These are phyloP conservation scores for Chrysoperla carnea DNA, from an alignment of 1,140 invertebrate genomes.

Conservation along the genomic window DNA sequence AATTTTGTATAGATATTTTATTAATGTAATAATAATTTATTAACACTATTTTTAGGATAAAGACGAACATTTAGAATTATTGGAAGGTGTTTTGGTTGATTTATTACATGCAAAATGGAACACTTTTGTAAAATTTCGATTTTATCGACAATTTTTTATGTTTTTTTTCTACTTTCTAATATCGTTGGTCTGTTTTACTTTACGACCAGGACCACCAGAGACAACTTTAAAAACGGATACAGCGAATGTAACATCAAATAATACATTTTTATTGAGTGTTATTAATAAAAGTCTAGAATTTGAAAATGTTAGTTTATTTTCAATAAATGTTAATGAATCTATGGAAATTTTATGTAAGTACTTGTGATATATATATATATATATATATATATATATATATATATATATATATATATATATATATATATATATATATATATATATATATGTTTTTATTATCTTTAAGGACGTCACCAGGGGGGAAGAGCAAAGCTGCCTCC, in stretches of 20 bases:
- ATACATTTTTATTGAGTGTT: not conserved
- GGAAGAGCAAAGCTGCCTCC: no score
- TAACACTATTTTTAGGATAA: slow-evolving; percentile 57
- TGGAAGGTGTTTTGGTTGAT: slow-evolving; percentile 90
- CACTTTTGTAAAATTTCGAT: slow-evolving; percentile 88
- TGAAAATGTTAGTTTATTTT: no score
- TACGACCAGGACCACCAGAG: slow-evolving; percentile 54
- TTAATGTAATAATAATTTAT: slow-evolving; percentile 1
- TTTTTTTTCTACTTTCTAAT: slow-evolving; percentile 81
- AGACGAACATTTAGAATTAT: slow-evolving; percentile 84
- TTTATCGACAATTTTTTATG: slow-evolving; percentile 80
- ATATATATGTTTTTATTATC: no score
- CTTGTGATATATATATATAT: no score
- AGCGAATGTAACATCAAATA: slow-evolving; percentile 3
- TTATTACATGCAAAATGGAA: slow-evolving; percentile 96
- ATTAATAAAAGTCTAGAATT: no score
- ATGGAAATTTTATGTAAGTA: no score
- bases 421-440: no score
- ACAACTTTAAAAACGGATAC: slow-evolving; percentile 1
- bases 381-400: no score
- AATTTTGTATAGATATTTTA: no score
- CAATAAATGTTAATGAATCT: no score
- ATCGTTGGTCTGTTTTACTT: slow-evolving; percentile 69
- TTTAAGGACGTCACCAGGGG: no score
- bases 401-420: no score